Conservation (phyloP, 2,888 invertebrate species). For the Cepaea hortensis region DNA sequence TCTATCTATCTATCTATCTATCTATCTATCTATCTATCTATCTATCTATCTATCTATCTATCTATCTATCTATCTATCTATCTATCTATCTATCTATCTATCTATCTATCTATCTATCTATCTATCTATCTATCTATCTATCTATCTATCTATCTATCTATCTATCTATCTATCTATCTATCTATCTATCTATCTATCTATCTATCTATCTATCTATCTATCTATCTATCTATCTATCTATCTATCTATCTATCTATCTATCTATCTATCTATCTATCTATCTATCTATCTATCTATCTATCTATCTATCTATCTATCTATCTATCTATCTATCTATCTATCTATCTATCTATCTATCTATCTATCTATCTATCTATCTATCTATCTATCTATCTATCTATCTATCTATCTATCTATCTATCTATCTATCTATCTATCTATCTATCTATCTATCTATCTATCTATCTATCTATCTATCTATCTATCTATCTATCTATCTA, state of each 20-base stretch:
- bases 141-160: slow-evolving; percentile 7
- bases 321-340: slow-evolving; percentile 7
- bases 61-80: slow-evolving; percentile 7
- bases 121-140: background rate
- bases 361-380: slow-evolving; percentile 7
- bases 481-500: slow-evolving; percentile 7
- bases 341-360: background rate
- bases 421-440: slow-evolving; percentile 7
- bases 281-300: slow-evolving; percentile 7
- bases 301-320: slow-evolving; percentile 7
- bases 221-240: slow-evolving; percentile 4
- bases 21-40: slow-evolving; percentile 2
- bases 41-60: slow-evolving; percentile 7
- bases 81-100: slow-evolving; percentile 7
- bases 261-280: slow-evolving; percentile 7
- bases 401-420: background rate
- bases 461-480: slow-evolving; percentile 7
- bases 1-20: slow-evolving; percentile 1
- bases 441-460: slow-evolving; percentile 7
- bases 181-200: slow-evolving; percentile 7
- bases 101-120: slow-evolving; percentile 4
- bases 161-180: slow-evolving; percentile 7
- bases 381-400: slow-evolving; percentile 1
- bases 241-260: slow-evolving; percentile 1
- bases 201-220: slow-evolving; percentile 7